Evolutionary conservation across 2,113 vertebrate species (phyloP).

Genomic region (Donacobius atricapilla): DNA sequence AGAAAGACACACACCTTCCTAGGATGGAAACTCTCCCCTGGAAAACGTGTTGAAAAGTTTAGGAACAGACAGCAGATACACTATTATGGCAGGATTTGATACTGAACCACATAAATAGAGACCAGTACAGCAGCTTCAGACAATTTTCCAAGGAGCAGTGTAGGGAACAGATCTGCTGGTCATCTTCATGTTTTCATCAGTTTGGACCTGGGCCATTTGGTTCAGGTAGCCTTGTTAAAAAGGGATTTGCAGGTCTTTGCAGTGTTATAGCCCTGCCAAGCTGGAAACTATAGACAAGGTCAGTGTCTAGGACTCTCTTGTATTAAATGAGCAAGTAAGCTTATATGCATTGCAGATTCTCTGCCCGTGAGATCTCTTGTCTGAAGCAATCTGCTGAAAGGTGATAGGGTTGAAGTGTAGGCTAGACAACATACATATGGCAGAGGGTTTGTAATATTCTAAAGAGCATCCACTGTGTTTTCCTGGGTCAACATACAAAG

Average conservation of each 20-base stretch:
- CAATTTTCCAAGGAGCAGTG: constrained; percentile 9
- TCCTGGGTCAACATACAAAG: constrained; percentile 68
- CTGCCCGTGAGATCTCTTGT: constrained; percentile 83
- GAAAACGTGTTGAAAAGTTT: background rate
- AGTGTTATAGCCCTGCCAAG: constrained; percentile 76
- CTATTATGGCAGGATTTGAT: constrained; percentile 7
- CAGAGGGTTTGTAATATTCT: constrained; percentile 78
- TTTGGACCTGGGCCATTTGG: constrained; percentile 70
- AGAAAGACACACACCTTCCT: background rate
- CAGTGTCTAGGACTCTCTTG: constrained; percentile 80
- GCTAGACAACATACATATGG: constrained; percentile 82
- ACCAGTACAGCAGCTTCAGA: background rate
- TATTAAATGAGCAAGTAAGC: constrained; percentile 82
- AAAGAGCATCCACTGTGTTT: constrained; percentile 73
- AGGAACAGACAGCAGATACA: constrained; percentile 17
- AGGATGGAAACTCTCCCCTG: background rate
- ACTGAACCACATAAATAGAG: constrained; percentile 23
- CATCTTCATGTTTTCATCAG: constrained; percentile 70
- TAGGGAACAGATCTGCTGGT: constrained; percentile 60
- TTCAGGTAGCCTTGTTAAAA: constrained; percentile 79
- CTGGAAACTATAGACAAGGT: constrained; percentile 80
- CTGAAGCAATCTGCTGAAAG: constrained; percentile 84
- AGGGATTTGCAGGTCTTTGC: constrained; percentile 78
- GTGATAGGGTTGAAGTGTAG: constrained; percentile 79
- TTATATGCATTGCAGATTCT: constrained; percentile 85